Evolutionary conservation across 2,888 invertebrate species (phyloP).

Genomic region (Calameuta pallipes): DNA sequence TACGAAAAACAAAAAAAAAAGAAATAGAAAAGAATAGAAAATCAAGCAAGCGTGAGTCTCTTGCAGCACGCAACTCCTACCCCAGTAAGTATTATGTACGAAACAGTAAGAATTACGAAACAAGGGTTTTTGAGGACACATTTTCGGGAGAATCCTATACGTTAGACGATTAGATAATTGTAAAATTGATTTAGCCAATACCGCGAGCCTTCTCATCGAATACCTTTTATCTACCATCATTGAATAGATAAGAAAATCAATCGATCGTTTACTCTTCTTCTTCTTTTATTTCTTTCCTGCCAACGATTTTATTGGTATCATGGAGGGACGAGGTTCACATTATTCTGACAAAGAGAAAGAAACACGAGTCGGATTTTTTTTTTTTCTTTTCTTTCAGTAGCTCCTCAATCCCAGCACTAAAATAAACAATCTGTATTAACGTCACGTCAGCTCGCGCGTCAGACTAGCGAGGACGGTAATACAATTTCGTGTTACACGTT

Average conservation of each 20-base stretch:
- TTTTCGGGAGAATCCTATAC: constrained; percentile 4
- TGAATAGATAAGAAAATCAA: not conserved
- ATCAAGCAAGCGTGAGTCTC: not conserved
- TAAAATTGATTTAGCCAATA: constrained; percentile 13
- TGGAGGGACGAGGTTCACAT: not conserved
- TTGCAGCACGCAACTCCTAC: constrained; percentile 1
- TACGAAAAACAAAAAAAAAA: not conserved
- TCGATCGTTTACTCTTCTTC: not conserved
- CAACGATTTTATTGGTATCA: not conserved
- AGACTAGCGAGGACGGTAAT: not conserved
- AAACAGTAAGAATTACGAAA: not conserved
- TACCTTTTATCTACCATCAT: constrained; percentile 11
- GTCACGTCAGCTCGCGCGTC: not conserved
- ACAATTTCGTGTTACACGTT: not conserved
- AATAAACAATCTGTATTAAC: not conserved
- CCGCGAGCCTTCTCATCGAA: constrained; percentile 9
- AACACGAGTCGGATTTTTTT: not conserved
- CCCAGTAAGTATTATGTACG: constrained; percentile 2
- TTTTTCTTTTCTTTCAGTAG: not conserved
- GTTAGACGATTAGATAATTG: constrained; percentile 16
- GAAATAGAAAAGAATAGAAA: not conserved
- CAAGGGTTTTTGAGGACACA: constrained; percentile 1
- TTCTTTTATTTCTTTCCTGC: not conserved
- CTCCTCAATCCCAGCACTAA: not conserved
- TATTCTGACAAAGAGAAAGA: not conserved